Conservation (phyloP, 2,113 vertebrate genomes). For the Procavia capensis region DNA sequence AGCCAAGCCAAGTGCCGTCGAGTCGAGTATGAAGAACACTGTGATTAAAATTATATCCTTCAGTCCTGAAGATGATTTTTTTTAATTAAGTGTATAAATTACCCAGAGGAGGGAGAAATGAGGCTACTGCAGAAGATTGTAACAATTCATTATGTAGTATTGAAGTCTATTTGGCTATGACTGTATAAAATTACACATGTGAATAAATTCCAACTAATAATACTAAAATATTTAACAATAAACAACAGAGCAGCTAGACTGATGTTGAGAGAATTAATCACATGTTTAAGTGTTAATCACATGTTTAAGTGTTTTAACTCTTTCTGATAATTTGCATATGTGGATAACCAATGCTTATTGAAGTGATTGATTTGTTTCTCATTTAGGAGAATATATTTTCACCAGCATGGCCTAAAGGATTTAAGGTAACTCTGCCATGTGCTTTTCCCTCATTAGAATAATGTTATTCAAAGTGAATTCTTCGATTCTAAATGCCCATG, state of each 20-base stretch:
- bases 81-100: neutral
- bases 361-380: neutral
- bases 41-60: constrained; percentile 30
- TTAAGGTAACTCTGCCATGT: neutral
- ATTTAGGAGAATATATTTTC: constrained; percentile 1
- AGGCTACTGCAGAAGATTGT: neutral
- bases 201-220: constrained; percentile 33
- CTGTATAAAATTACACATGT: neutral
- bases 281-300: neutral
- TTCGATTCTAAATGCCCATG: neutral
- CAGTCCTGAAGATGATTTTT: constrained; percentile 16
- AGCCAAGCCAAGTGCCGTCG: too few relatives aligned
- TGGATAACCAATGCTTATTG: neutral
- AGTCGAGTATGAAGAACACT: neutral
- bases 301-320: neutral
- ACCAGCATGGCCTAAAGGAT: neutral
- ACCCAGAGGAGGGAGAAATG: neutral
- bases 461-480: constrained; percentile 2
- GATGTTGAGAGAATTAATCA: neutral
- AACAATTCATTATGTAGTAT: neutral
- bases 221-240: constrained; percentile 33
- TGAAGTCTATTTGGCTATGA: constrained; percentile 15
- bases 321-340: constrained; percentile 5
- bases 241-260: neutral
- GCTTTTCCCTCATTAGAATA: neutral